Evolutionary conservation across 2,113 vertebrate species (phyloP).

Genomic region (Eubucco bourcierii): DNA sequence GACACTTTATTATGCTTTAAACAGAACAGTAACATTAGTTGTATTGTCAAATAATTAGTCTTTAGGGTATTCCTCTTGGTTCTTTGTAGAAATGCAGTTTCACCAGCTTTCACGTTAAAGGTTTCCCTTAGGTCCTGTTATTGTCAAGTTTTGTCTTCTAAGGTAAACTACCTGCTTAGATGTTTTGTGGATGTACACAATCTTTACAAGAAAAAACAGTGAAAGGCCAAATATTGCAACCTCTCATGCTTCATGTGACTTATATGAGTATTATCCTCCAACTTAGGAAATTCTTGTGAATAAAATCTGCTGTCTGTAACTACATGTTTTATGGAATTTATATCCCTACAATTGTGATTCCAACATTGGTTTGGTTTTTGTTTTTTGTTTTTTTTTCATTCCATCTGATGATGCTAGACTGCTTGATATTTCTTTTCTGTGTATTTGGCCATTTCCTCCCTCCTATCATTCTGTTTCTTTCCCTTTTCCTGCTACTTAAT

Average conservation of each 20-base stretch:
- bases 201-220: not conserved
- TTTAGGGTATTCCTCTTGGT: constrained; percentile 28
- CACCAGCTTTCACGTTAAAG: constrained; percentile 31
- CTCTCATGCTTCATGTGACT: not conserved
- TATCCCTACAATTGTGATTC: not conserved
- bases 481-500: constrained; percentile 2
- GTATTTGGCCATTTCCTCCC: not conserved
- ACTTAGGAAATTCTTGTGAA: not conserved
- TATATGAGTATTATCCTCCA: not conserved
- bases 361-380: not conserved
- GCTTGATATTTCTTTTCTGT: not conserved
- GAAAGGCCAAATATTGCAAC: not conserved
- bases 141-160: constrained; percentile 36
- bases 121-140: constrained; percentile 65
- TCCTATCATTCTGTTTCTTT: not conserved
- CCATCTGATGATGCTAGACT: not conserved
- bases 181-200: not conserved
- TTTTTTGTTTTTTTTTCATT: not conserved
- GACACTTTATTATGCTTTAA: not conserved
- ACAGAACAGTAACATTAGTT: constrained; percentile 37
- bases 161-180: constrained; percentile 17
- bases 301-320: not conserved
- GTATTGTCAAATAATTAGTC: constrained; percentile 66
- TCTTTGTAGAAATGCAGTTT: constrained; percentile 36
- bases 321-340: not conserved